Conservation (phyloP, 2,113 vertebrate species). For the Oreochromis niloticus region DNA sequence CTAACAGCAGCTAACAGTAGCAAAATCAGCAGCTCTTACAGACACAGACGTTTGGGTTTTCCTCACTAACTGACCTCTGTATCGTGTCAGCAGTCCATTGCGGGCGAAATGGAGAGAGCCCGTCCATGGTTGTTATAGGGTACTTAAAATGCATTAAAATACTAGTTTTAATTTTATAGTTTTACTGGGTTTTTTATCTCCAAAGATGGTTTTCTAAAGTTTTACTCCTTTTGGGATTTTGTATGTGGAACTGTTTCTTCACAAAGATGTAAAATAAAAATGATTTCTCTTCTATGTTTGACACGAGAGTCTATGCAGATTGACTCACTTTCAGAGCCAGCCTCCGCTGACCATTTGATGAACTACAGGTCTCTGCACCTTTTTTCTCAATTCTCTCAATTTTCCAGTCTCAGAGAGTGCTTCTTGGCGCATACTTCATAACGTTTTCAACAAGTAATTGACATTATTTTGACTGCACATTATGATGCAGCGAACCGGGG, state of each 20-base stretch:
- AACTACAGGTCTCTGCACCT: not conserved
- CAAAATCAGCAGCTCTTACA: not conserved
- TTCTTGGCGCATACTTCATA: not conserved
- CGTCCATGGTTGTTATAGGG: not conserved
- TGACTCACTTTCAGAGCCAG: not conserved
- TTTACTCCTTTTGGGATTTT: not conserved
- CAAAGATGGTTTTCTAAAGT: not conserved
- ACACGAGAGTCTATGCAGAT: not conserved
- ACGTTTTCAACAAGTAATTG: not conserved
- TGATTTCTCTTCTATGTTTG: not conserved
- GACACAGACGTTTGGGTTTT: not conserved
- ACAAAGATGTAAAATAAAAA: not conserved
- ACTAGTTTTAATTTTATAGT: not conserved
- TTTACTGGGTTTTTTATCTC: not conserved
- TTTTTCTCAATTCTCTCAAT: not conserved
- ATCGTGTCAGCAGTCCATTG: not conserved
- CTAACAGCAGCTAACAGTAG: not conserved
- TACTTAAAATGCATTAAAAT: not conserved
- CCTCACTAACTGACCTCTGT: not conserved
- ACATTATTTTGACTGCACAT: not conserved
- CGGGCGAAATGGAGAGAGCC: not conserved
- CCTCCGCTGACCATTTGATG: not conserved
- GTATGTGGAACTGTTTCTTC: too few relatives aligned
- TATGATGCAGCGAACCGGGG: not conserved
- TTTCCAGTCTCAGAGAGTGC: not conserved